A percentile compares a stretch with the other conserved stretches of the same genome.
Evolutionary conservation across 1,140 invertebrate species (phyloP).

Genomic region (Heterodera carotae): DNA sequence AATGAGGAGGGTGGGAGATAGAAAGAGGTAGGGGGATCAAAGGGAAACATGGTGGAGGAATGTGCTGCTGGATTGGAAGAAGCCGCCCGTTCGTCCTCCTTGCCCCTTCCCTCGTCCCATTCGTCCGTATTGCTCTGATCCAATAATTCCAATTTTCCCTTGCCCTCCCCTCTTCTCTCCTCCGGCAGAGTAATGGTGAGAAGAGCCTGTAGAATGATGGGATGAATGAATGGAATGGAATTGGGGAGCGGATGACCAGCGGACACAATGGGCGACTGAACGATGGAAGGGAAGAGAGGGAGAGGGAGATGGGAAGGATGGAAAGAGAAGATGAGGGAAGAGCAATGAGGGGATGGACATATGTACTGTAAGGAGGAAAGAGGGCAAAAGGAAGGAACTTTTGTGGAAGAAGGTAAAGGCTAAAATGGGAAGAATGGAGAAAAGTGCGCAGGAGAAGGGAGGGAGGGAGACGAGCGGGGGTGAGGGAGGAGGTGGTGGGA

Average conservation of each 20-base stretch:
- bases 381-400: not conserved
- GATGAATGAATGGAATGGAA: not conserved
- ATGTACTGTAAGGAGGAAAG: not conserved
- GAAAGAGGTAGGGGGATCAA: too few species aligned
- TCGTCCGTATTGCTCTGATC: constrained; percentile 6
- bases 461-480: too few species aligned
- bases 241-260: not conserved
- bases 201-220: not conserved
- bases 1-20: too few species aligned
- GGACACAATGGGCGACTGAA: not conserved
- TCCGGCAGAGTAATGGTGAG: not conserved
- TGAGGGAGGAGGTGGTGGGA: too few species aligned
- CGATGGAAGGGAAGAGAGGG: too few species aligned
- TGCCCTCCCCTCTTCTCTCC: too few species aligned
- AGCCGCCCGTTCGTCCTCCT: constrained; percentile 9
- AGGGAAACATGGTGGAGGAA: too few species aligned
- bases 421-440: not conserved
- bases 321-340: too few species aligned
- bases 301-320: too few species aligned
- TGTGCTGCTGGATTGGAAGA: not conserved
- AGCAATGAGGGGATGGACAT: not conserved
- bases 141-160: not conserved
- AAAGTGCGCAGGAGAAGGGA: not conserved
- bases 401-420: not conserved
- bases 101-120: constrained; percentile 23